A percentile compares a stretch with the other conserved stretches of the same genome.
phyloP scores from a whole-genome alignment of 2,113 vertebrate genomes.

The Osmerus mordax region DNA sequence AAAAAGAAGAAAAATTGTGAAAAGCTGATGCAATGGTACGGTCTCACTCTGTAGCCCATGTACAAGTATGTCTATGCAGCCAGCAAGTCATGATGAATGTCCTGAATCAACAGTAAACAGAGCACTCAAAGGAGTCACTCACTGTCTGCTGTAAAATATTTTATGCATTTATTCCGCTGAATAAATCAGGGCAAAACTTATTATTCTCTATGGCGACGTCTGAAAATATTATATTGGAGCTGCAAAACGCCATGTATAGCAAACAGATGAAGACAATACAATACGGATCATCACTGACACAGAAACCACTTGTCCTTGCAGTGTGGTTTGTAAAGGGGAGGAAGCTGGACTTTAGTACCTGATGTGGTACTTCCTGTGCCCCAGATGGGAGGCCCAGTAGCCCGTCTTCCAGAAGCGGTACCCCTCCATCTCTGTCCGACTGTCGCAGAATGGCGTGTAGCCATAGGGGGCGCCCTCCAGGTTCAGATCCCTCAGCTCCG shows the following conservation, averaged over 20 bases:
- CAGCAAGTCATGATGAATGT: neutral
- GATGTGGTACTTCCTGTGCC: conserved; percentile 91
- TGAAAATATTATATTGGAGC: too few relatives aligned
- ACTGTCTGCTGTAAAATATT: neutral
- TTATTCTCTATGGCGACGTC: neutral
- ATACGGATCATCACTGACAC: too few relatives aligned
- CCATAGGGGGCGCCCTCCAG: conserved; percentile 92
- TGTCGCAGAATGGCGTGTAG: conserved; percentile 95
- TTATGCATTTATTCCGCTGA: conserved; percentile 14
- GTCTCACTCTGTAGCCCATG: too few relatives aligned
- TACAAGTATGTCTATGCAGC: too few relatives aligned
- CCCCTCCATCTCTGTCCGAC: conserved; percentile 92
- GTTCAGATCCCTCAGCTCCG: conserved; percentile 85
- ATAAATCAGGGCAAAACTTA: neutral
- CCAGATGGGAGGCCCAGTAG: conserved; percentile 94
- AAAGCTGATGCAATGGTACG: too few relatives aligned
- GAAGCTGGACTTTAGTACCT: conserved; percentile 72
- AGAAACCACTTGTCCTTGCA: too few relatives aligned
- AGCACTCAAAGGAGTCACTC: conserved; percentile 1
- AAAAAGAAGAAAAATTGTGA: too few relatives aligned
- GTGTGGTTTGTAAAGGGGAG: too few relatives aligned
- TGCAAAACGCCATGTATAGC: too few relatives aligned
- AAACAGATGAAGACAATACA: too few relatives aligned
- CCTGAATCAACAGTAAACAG: conserved; percentile 2
- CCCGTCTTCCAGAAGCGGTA: conserved; percentile 97